phyloP scores from a whole-genome alignment of 2,113 vertebrate genomes.

The Castor canadensis region DNA sequence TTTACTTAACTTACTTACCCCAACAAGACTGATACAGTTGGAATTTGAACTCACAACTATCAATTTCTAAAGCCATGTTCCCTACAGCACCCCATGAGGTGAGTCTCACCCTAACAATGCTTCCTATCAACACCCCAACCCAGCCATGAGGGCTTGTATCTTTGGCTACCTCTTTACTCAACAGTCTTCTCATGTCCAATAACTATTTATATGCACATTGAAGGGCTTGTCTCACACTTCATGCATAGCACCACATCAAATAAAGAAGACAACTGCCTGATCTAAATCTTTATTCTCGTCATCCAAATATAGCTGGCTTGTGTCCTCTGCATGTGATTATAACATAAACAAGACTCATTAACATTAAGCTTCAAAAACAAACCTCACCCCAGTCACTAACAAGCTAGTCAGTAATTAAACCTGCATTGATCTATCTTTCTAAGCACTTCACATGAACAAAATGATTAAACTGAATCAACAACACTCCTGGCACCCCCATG shows the following conservation, averaged over 20 bases:
- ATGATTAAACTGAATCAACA: not conserved
- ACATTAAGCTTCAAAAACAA: not conserved
- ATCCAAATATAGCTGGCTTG: not conserved
- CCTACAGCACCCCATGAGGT: not conserved
- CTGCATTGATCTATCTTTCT: too few relatives aligned
- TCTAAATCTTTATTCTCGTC: too few relatives aligned
- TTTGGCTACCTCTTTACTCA: not conserved
- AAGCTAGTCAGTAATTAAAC: not conserved
- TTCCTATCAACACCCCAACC: not conserved
- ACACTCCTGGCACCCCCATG: not conserved
- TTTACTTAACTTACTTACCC: not conserved
- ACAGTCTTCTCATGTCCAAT: fast-evolving
- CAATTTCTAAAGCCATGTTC: not conserved
- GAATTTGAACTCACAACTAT: not conserved
- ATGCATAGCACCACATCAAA: not conserved
- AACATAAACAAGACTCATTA: not conserved
- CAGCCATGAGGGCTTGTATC: not conserved
- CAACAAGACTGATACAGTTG: not conserved
- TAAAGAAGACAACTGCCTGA: not conserved
- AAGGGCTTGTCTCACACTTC: not conserved
- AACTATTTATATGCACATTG: not conserved
- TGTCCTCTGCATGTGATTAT: not conserved
- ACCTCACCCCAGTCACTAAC: not conserved
- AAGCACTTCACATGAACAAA: not conserved
- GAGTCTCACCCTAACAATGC: not conserved